Conservation (phyloP, 2,113 vertebrate genomes). For the Lonchura striata region DNA sequence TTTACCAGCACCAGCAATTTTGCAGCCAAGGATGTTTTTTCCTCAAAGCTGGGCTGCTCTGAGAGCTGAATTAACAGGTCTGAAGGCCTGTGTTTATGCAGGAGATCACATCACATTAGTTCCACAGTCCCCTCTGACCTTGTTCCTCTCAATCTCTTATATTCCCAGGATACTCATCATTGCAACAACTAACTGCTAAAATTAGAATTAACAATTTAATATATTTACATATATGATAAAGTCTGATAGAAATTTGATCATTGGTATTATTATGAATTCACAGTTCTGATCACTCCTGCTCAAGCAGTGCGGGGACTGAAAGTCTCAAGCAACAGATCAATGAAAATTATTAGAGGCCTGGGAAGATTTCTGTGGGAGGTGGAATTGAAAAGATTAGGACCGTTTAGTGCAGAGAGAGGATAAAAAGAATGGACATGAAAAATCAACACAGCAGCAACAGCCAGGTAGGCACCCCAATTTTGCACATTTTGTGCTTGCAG, state of each 20-base stretch:
- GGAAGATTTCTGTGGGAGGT: constrained; percentile 53
- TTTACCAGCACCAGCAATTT: not conserved
- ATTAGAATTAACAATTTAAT: constrained; percentile 7
- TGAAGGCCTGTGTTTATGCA: not conserved
- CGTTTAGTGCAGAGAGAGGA: constrained; percentile 4
- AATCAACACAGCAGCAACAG: not conserved
- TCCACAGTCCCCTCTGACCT: not conserved
- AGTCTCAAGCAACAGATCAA: constrained; percentile 52
- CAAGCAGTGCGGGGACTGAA: not conserved
- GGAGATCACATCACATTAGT: constrained; percentile 8
- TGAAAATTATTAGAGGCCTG: constrained; percentile 51
- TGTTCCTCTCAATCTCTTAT: not conserved
- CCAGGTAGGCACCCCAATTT: not conserved
- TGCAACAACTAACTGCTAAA: constrained; percentile 12
- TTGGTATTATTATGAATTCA: not conserved
- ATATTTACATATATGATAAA: constrained; percentile 12
- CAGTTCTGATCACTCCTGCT: not conserved
- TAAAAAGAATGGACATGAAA: constrained; percentile 22
- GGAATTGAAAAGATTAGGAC: constrained; percentile 58
- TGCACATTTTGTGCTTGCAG: not conserved
- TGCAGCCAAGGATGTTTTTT: not conserved
- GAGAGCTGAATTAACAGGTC: not conserved
- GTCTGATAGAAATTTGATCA: not conserved
- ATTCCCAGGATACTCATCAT: not conserved
- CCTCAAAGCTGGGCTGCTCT: not conserved